Percentiles rank a stretch among this genome's conserved stretches.
Evolutionary conservation across 1,140 invertebrate genomes (phyloP).

Genomic region (Luehdorfia chinensis): DNA sequence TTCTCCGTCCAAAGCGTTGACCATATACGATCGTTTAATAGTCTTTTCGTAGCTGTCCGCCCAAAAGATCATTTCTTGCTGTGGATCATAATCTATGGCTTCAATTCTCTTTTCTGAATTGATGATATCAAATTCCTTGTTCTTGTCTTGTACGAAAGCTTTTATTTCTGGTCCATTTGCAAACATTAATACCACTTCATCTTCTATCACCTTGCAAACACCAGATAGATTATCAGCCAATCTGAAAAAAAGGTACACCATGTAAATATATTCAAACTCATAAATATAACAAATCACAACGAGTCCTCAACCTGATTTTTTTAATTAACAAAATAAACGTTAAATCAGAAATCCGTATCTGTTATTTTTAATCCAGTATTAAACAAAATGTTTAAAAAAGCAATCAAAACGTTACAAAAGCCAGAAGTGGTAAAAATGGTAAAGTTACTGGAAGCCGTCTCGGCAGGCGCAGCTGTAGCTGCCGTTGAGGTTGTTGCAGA

Average conservation of each 20-base stretch:
- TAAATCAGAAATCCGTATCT: background rate
- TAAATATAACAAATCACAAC: no score
- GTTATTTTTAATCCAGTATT: no score
- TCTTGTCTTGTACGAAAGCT: constrained; percentile 82
- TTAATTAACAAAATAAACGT: constrained; percentile 15
- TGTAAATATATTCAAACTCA: background rate
- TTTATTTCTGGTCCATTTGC: constrained; percentile 93
- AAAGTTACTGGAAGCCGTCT: constrained; percentile 83
- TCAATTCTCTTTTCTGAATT: constrained; percentile 90
- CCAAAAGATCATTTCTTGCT: constrained; percentile 93
- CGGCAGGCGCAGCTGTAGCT: constrained; percentile 92
- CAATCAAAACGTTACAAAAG: background rate
- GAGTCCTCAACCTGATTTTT: no score
- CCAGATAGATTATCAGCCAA: constrained; percentile 86
- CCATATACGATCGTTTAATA: constrained; percentile 94
- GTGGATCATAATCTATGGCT: constrained; percentile 91
- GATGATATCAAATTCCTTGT: constrained; percentile 86
- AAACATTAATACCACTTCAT: constrained; percentile 81
- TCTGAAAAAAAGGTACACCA: constrained; percentile 36
- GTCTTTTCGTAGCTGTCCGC: constrained; percentile 93
- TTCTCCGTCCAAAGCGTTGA: constrained; percentile 85
- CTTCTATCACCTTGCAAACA: constrained; percentile 85
- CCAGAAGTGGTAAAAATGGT: background rate
- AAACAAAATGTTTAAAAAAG: no score
- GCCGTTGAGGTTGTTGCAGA: constrained; percentile 95